These are phyloP conservation scores for Camponotus vicinus DNA, from an alignment of 1,140 invertebrate species.

Conservation along the genomic window DNA sequence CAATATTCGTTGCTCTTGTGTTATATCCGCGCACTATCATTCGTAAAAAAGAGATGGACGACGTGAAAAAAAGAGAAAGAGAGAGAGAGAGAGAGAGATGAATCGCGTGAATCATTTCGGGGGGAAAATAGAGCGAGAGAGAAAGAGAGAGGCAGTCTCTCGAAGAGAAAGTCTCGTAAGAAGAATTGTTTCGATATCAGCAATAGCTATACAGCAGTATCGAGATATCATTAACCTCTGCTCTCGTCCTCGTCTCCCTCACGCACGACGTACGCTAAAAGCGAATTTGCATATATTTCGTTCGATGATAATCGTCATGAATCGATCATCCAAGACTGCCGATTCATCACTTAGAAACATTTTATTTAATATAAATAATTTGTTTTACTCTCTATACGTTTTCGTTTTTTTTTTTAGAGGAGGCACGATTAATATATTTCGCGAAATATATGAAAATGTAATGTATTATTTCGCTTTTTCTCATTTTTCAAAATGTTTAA, in stretches of 20 bases:
- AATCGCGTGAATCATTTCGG: constrained; percentile 24
- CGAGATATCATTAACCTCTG: constrained; percentile 75
- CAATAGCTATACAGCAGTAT: constrained; percentile 46
- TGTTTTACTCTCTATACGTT: not conserved
- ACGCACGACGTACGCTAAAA: not conserved
- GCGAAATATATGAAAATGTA: not conserved
- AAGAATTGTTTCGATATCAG: constrained; percentile 32
- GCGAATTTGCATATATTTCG: not conserved
- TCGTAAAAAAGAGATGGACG: constrained; percentile 13
- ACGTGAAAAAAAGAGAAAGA: too few relatives aligned
- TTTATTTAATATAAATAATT: constrained; percentile 2
- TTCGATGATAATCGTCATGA: not conserved
- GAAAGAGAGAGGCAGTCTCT: not conserved
- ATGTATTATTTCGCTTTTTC: not conserved
- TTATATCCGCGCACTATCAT: constrained; percentile 18
- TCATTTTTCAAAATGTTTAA: not conserved
- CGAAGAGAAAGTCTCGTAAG: constrained; percentile 6
- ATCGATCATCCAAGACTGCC: not conserved
- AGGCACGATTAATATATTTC: not conserved
- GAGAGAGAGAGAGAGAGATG: constrained; percentile 4
- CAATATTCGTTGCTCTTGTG: constrained; percentile 58
- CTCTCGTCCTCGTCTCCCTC: constrained; percentile 30
- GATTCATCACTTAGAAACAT: not conserved
- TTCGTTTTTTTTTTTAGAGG: not conserved
- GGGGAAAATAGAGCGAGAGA: constrained; percentile 50